phyloP scores from a whole-genome alignment of 2,797 vertebrate genomes.

The Ciconia nigra region DNA sequence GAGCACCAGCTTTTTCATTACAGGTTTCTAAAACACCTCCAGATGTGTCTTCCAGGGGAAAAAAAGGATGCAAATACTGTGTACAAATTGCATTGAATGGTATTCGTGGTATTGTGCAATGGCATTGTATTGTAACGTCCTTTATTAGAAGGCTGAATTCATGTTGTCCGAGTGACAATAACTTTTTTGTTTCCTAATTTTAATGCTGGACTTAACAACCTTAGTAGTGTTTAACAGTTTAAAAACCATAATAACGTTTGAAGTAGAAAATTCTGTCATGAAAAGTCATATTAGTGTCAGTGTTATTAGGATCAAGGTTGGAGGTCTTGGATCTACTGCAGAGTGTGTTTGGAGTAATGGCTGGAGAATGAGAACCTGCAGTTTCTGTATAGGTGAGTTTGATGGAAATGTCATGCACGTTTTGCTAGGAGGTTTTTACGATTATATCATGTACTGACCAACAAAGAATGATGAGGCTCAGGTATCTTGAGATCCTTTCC shows the following conservation, averaged over 20 bases:
- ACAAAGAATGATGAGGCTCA: not conserved
- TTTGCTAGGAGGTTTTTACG: not conserved
- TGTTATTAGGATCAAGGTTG: not conserved
- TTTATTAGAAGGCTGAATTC: not conserved
- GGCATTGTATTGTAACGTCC: not conserved
- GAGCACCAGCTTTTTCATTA: not conserved
- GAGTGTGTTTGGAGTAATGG: not conserved
- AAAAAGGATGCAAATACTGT: not conserved
- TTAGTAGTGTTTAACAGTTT: not conserved
- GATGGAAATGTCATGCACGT: not conserved
- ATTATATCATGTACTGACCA: not conserved
- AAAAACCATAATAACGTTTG: not conserved
- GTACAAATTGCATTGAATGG: not conserved
- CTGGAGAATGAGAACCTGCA: not conserved
- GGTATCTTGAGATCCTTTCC: not conserved
- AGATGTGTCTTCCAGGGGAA: not conserved
- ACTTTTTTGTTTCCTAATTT: not conserved
- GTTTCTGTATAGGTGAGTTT: not conserved
- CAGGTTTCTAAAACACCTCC: not conserved
- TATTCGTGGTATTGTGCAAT: not conserved
- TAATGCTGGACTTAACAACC: not conserved
- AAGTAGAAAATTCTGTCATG: not conserved
- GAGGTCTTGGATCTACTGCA: not conserved
- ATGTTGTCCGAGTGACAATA: not conserved
- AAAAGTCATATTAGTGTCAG: not conserved